Evolutionary conservation across 35 echinoderm and acorn worm species (phyloP), one percentile per base, ranked within the genome.

Genomic region (Anneissia japonica): DNA sequence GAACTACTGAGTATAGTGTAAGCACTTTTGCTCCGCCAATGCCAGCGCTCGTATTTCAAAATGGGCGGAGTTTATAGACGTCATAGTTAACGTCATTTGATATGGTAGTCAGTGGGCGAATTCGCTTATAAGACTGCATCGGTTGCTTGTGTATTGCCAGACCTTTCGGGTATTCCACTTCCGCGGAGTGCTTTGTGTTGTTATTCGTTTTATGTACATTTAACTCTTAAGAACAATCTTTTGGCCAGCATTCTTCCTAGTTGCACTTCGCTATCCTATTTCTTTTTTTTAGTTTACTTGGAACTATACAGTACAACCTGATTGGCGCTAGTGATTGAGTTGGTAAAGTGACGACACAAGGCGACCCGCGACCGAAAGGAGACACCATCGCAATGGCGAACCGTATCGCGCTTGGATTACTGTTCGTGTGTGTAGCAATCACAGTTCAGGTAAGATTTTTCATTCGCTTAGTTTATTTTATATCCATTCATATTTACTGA

Each of bases 311-410:
- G 5, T 64, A 2, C 1, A 16, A 64, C 26, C 21, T 64, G 51
- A 64, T 64, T 64, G 51, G 51, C 2, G 51, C 51, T 23, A 64
- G 51, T 23, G 51, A 64, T 23, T 64, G 51, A 64, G 51, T 64
- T 64, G 51, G 51, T 64, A 23, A 64, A 64, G 51, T 64, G 21
- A 64, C 51, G 51, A 64, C 51, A 64, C 4, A 9, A 64, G 26
- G 51, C 10, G n/a, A n/a, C n/a, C n/a, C n/a, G n/a, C 51, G 7
- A 64, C 51, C 51, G 51, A 64, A 64, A 64, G 51, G 51, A 64
- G 51, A 64, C 51, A 64, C 51, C 51, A 64, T 64, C 51, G 51
- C 51, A 64, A 64, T 64, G 51, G 51, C 51, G 51, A 64, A 64
- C 19, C 7, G 6, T 2, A 64, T 64, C 51, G 21, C 26, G 51